A percentile compares a stretch with the other conserved stretches of the same genome.
Conservation (phyloP, 92 coral and sea anemone genomes). For the Siderastrea siderea region DNA sequence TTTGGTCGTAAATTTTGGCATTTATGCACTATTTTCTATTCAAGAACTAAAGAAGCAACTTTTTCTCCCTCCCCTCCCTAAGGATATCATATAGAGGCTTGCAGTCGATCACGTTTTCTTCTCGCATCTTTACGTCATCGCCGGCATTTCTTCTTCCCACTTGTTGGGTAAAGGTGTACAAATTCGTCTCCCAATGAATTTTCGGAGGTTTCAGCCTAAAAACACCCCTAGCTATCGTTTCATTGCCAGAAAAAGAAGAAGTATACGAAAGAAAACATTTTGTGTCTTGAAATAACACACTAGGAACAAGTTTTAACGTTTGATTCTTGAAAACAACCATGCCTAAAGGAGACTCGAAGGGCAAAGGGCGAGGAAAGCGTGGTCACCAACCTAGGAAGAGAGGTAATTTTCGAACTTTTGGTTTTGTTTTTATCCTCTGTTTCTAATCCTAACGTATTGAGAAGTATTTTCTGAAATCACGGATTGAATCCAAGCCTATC, state of each 20-base stretch:
- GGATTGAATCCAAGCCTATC: neutral
- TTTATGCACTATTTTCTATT: neutral
- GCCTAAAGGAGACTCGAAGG: conserved; percentile 78
- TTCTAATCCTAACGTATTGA: neutral
- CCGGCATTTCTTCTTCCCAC: conserved; percentile 89
- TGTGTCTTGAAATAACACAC: conserved; percentile 77
- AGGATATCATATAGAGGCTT: neutral
- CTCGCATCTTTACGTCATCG: conserved; percentile 60
- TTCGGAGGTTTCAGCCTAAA: conserved; percentile 71
- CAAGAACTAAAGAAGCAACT: too few species aligned
- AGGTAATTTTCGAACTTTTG: conserved; percentile 56
- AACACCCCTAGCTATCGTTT: conserved; percentile 73
- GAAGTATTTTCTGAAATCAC: neutral
- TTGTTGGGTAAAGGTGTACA: conserved; percentile 91
- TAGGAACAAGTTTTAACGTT: conserved; percentile 30
- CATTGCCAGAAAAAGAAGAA: conserved; percentile 84
- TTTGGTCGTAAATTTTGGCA: neutral
- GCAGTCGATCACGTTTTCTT: conserved; percentile 44
- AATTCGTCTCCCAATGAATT: conserved; percentile 84
- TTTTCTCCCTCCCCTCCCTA: conserved; percentile 30
- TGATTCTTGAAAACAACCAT: conserved; percentile 60
- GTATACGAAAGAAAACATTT: conserved; percentile 95
- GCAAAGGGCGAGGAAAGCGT: conserved; percentile 80
- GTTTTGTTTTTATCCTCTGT: neutral
- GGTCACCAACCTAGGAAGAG: conserved; percentile 75